Evolutionary conservation across 1,140 invertebrate genomes (phyloP), one percentile per base, ranked within the genome.

Genomic region (Temnothorax curvispinosus): DNA sequence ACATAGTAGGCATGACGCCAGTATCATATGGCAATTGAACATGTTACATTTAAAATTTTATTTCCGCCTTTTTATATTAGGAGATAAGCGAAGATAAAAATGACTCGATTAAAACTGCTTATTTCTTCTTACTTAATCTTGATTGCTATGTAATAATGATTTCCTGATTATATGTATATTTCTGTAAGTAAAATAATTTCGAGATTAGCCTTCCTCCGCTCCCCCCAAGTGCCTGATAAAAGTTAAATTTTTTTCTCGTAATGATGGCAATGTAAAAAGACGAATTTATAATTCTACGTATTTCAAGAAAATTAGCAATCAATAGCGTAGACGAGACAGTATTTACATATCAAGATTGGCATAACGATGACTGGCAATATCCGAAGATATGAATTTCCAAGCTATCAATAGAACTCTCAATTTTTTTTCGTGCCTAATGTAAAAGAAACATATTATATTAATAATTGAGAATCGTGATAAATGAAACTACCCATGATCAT

Each of bases 321-420:
- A 35, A 54, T 75, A 56, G 52, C 35, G 18, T 38, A 74, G 15
- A 56, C 52, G 5, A 52, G 9, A 54, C n/a, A 50, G 32, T 32
- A 56, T 75, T 75, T 75, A 75, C 72, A 75, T 75, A 75, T 32
- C 9, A 41, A 56, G 52, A 56, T 75, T 56, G 50, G 7, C 35
- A 13, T 38, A 52, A 35, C 8, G 11, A 75, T 74, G 71, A 56
- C 50, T 41, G n/a, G 52, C 52, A 21, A 75, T 21, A 21, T 74
- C 15, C n/a, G 52, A 56, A 21, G 18, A 67, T 21, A 67, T 44
- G n/a, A 11, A 2, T 41, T 67, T 75, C 50, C 56, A 38, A 56
- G 18, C 50, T 56, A 32, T 15, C 41, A 21, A 35, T 21, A 35
- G 27, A 54, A 56, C 56, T 38, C n/a, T 38, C 11, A 38, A 75